Evolutionary conservation across 2,797 vertebrate species (phyloP).

Genomic region (Petrocephalus sullivani): DNA sequence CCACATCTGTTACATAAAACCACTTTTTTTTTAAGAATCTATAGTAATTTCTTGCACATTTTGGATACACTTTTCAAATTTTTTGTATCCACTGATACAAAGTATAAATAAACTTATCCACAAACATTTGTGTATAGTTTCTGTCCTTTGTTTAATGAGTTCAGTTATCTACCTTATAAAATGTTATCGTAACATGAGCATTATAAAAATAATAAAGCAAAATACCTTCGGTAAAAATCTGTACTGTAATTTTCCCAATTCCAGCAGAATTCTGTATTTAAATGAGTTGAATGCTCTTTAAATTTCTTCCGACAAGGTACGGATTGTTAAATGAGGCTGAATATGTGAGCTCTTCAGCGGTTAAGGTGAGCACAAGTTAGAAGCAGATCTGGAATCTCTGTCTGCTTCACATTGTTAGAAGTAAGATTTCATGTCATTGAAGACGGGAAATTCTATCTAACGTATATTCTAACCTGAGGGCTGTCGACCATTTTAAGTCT

Average conservation of each 20-base stretch:
- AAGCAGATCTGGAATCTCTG: background rate
- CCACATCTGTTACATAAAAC: constrained; percentile 79
- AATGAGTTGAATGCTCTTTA: background rate
- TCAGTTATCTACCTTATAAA: background rate
- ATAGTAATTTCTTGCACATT: constrained; percentile 96
- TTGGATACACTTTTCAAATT: constrained; percentile 87
- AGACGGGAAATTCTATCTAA: background rate
- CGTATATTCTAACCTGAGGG: constrained; percentile 9
- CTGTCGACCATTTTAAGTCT: background rate
- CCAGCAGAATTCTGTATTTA: background rate
- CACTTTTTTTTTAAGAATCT: constrained; percentile 76
- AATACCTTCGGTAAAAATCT: background rate
- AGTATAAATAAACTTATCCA: constrained; percentile 77
- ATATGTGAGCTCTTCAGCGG: background rate
- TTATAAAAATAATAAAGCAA: background rate
- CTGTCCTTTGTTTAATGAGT: background rate
- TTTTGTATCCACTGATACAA: constrained; percentile 96
- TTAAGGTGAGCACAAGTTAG: background rate
- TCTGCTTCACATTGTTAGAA: constrained; percentile 6
- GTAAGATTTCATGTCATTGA: background rate
- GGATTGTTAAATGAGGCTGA: background rate
- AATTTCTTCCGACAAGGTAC: background rate
- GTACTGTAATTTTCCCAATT: background rate
- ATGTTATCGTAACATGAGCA: background rate
- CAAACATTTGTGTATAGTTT: constrained; percentile 12